These are phyloP conservation scores for Limnephilus marmoratus DNA, from an alignment of 2,888 invertebrate genomes.

Conservation along the genomic window DNA sequence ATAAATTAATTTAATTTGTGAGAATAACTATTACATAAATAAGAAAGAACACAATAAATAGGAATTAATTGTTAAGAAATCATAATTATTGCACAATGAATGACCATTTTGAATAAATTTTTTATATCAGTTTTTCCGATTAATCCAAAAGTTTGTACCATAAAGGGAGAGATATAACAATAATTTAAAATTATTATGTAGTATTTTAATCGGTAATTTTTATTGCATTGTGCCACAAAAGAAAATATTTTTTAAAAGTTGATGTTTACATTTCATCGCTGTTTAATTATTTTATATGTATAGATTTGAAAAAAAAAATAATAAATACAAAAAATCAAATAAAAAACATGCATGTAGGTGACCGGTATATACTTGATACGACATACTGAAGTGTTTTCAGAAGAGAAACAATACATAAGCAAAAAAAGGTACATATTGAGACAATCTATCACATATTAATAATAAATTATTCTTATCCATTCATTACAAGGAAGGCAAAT, in stretches of 20 bases:
- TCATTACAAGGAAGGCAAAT: neutral
- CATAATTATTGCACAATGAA: neutral
- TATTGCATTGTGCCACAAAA: neutral
- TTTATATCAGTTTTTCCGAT: neutral
- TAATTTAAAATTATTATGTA: no score
- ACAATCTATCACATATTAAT: neutral
- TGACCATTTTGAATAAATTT: neutral
- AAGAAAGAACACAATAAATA: neutral
- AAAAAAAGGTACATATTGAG: no score
- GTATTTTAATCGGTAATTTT: neutral
- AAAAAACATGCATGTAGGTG: neutral
- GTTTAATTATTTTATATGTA: neutral
- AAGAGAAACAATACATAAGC: neutral
- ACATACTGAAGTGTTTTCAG: neutral
- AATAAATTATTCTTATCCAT: no score
- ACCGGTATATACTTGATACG: neutral
- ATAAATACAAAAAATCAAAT: neutral
- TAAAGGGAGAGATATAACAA: neutral
- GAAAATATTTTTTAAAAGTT: neutral
- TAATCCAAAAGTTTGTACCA: neutral
- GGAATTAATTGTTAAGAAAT: neutral
- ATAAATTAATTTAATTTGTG: no score
- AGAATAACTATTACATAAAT: no score
- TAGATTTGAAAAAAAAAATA: neutral
- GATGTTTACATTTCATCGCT: neutral